Evolutionary conservation across 2,113 vertebrate genomes (phyloP), one percentile per base, ranked within the genome.

Genomic region (Sisor rabdophorus): DNA sequence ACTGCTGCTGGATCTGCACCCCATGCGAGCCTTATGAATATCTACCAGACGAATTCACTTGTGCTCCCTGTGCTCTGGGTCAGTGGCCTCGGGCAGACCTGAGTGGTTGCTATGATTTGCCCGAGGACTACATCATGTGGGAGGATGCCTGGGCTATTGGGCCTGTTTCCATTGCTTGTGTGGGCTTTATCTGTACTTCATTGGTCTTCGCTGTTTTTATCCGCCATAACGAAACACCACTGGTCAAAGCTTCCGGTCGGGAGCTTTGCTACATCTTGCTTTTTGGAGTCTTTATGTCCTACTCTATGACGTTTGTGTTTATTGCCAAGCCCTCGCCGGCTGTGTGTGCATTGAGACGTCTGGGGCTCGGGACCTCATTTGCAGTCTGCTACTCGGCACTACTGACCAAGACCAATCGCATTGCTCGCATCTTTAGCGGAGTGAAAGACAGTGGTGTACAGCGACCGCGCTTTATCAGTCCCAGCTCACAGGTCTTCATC

Each of bases 1-100:
- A 98, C 84, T 99, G 97, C 88, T 99, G 97, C 85, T 99, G 97
- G 97, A 98, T 99, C 84, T 99, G 97, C 55, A 98, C 98, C 47
- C 93, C 97, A 15, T 99, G 97, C 15, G 96, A 98, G 85, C 85
- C 92, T 67, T 94, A 96, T 0, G 95, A 98, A 84, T 99, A 94
- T 84, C 87, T 98, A 85, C 91, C 87, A n/a, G 97, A 99, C 48
- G 97, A 99, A 87, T 97, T 98, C 86, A 98, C 97, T 52, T 99
- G 97, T 76, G 87, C 86, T 9, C 95, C 95, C 54, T 99, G 97
- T 0, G 93, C 94, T 19, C 92, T 93, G 12, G 97, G 97, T 70
- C 94, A 94, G 80, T 99, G 97, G 97, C 97, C 97, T 68, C 93
- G 89, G 0, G 88, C 93, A 2, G 95, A 98, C 84, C 90, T 98